These are phyloP conservation scores for Colletes latitarsis DNA, from an alignment of 1,140 invertebrate species.

Conservation along the genomic window DNA sequence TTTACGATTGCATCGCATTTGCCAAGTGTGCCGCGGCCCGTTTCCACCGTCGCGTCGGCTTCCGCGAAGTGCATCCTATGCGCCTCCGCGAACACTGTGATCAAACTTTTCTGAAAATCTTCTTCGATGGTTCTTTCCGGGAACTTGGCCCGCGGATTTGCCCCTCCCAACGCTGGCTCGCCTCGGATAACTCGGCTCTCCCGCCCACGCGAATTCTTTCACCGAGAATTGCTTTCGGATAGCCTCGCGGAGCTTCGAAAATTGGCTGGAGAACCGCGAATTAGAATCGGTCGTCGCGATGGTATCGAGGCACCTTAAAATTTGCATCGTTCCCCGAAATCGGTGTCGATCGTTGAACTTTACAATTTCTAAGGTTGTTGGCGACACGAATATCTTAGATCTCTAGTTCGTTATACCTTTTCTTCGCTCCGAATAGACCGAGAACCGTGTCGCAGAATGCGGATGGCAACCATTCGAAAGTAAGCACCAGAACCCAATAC, in stretches of 20 bases:
- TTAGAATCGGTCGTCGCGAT: too few species aligned
- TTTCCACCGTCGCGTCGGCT: neutral
- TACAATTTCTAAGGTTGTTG: too few species aligned
- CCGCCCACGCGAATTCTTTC: neutral
- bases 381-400: slow-evolving; percentile 19
- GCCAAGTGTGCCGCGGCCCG: slow-evolving; percentile 4
- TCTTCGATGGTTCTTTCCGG: slow-evolving; percentile 14
- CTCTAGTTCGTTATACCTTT: slow-evolving; percentile 63
- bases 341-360: too few species aligned
- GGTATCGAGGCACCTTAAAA: too few species aligned
- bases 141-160: neutral
- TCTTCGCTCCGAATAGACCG: slow-evolving; percentile 59
- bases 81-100: slow-evolving; percentile 1
- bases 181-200: neutral
- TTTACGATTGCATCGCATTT: slow-evolving; percentile 56
- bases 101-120: slow-evolving; percentile 45
- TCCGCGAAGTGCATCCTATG: neutral
- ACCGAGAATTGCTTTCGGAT: neutral
- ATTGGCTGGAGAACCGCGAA: neutral
- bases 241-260: neutral
- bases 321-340: too few species aligned
- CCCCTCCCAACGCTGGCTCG: too few species aligned
- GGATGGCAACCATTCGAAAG: slow-evolving; percentile 74
- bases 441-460: slow-evolving; percentile 65
- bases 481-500: slow-evolving; percentile 66